phyloP scores from a whole-genome alignment of 2,113 vertebrate species.

The Clarias gariepinus region DNA sequence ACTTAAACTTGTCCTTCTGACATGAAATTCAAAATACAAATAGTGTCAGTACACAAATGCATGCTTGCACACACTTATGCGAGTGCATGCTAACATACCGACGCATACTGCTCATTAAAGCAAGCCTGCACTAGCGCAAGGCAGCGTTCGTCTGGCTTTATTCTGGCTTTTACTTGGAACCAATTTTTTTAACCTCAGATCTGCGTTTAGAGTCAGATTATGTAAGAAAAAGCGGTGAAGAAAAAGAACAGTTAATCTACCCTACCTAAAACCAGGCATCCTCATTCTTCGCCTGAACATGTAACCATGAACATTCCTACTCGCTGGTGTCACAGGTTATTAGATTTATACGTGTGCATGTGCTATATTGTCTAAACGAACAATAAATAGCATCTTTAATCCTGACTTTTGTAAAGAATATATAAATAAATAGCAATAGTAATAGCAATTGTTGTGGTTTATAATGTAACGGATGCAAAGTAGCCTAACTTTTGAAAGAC shows the following conservation, averaged over 20 bases:
- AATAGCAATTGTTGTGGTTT: not conserved
- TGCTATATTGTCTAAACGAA: not conserved
- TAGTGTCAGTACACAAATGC: not conserved
- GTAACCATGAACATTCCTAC: slow-evolving; percentile 11
- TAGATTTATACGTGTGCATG: not conserved
- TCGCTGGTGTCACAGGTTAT: not conserved
- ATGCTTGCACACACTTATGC: not conserved
- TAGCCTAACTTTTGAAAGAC: not conserved
- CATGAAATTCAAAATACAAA: not conserved
- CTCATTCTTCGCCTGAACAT: slow-evolving; percentile 12
- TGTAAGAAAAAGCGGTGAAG: not conserved
- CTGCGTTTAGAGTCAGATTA: not conserved
- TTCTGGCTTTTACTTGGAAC: slow-evolving; percentile 9
- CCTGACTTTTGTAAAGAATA: not conserved
- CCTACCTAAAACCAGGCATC: not conserved
- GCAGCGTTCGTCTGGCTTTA: not conserved
- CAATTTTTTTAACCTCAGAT: not conserved
- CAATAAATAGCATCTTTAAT: not conserved
- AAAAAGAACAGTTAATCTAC: slow-evolving; percentile 39
- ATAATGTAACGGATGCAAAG: slow-evolving; percentile 6
- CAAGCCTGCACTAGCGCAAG: not conserved
- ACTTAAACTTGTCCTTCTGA: not conserved
- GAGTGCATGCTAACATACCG: not conserved
- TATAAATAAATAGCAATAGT: not conserved
- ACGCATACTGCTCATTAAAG: not conserved